Percentiles rank a stretch among this genome's conserved stretches.
Conservation (phyloP, 2,113 vertebrate species). For the Odontesthes bonariensis region DNA sequence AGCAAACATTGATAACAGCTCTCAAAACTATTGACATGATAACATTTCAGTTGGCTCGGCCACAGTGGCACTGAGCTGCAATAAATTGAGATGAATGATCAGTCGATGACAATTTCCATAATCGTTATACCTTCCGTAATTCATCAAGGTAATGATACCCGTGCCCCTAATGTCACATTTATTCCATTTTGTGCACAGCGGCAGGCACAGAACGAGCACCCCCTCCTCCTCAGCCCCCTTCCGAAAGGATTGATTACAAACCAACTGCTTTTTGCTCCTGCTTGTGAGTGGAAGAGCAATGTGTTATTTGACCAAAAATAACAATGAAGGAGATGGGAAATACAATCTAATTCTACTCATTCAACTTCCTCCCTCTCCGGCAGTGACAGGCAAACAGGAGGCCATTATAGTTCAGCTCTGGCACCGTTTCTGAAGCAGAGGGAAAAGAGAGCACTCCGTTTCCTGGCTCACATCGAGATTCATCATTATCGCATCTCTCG, state of each 20-base stretch:
- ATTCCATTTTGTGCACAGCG: constrained; percentile 81
- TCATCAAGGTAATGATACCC: constrained; percentile 91
- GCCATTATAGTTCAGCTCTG: constrained; percentile 71
- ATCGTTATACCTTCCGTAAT: constrained; percentile 88
- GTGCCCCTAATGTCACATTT: constrained; percentile 88
- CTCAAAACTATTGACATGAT: constrained; percentile 78
- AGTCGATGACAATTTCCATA: constrained; percentile 91
- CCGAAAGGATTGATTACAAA: constrained; percentile 86
- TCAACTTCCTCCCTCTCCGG: constrained; percentile 66
- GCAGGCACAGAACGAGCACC: constrained; percentile 77
- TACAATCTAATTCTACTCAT: constrained; percentile 79
- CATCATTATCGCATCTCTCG: constrained; percentile 64
- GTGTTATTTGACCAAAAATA: constrained; percentile 84
- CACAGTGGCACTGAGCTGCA: constrained; percentile 75
- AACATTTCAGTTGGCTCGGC: constrained; percentile 79
- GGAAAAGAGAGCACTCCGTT: constrained; percentile 29
- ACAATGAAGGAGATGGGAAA: constrained; percentile 79
- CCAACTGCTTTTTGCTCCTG: constrained; percentile 76
- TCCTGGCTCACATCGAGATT: constrained; percentile 62
- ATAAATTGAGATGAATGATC: constrained; percentile 91
- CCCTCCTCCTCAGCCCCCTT: constrained; percentile 37
- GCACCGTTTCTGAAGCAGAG: constrained; percentile 58
- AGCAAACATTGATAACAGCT: constrained; percentile 73
- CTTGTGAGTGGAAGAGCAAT: constrained; percentile 79
- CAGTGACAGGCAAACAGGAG: constrained; percentile 73